Percentiles rank a stretch among this genome's conserved stretches.
Evolutionary conservation across 2,888 invertebrate species (phyloP).

Genomic region (Scaptomyza polygonia): DNA sequence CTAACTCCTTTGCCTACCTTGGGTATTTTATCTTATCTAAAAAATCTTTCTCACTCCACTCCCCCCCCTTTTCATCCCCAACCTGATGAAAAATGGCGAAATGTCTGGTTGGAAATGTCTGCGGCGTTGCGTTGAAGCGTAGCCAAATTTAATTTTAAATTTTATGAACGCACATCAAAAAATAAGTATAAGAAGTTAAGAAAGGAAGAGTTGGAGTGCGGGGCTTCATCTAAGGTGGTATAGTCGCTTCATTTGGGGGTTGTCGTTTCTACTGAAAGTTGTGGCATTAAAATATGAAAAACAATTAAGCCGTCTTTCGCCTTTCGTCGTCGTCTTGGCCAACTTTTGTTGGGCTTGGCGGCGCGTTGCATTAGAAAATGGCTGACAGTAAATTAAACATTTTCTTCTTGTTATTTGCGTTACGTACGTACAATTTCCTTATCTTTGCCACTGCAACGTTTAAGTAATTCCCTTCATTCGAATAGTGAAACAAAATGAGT

Average conservation of each 20-base stretch:
- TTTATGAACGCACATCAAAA: conserved; percentile 78
- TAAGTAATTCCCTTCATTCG: not conserved
- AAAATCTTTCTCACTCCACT: not conserved
- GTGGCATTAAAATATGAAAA: conserved; percentile 79
- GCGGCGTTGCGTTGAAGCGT: conserved; percentile 49
- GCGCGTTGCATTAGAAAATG: conserved; percentile 52
- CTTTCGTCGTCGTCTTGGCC: not conserved
- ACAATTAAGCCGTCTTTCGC: conserved; percentile 65
- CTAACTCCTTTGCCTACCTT: conserved; percentile 42
- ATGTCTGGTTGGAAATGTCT: conserved; percentile 63
- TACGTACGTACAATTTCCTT: too few species aligned
- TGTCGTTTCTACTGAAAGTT: conserved; percentile 48
- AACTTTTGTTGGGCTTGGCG: conserved; percentile 7
- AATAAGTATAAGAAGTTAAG: conserved; percentile 34
- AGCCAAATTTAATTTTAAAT: conserved; percentile 76
- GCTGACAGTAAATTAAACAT: conserved; percentile 38
- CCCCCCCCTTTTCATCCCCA: not conserved
- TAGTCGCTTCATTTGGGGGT: conserved; percentile 32
- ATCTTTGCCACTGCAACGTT: not conserved
- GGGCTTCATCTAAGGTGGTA: too few species aligned
- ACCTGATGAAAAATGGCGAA: conserved; percentile 69
- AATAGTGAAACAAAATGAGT: conserved; percentile 74
- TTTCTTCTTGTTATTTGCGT: conserved; percentile 1
- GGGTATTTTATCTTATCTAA: conserved; percentile 36
- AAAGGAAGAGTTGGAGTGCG: not conserved